Evolutionary conservation across 1,140 invertebrate genomes (phyloP).

Genomic region (Cyclargus thomasi): DNA sequence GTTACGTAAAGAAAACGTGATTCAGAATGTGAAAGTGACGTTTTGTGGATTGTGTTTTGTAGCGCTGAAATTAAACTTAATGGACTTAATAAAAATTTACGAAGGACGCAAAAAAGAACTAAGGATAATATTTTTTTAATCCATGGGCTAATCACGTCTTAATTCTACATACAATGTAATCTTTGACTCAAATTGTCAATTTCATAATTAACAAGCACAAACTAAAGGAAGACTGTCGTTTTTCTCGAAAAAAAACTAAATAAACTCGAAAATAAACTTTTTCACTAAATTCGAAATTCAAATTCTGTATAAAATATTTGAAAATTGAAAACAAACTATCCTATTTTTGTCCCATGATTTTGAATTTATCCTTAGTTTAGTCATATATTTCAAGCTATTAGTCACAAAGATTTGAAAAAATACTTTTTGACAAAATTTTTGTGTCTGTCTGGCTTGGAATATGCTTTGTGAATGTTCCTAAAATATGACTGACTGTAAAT

Average conservation of each 20-base stretch:
- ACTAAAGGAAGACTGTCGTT: too few relatives aligned
- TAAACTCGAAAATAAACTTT: too few relatives aligned
- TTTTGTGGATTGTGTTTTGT: neutral
- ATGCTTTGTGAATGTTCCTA: constrained; percentile 49
- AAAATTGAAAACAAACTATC: too few relatives aligned
- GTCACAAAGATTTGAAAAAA: too few relatives aligned
- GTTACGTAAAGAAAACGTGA: too few relatives aligned
- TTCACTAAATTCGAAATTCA: too few relatives aligned
- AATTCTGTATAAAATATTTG: too few relatives aligned
- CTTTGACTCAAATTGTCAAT: neutral
- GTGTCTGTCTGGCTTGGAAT: too few relatives aligned
- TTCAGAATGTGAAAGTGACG: too few relatives aligned
- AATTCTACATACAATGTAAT: neutral
- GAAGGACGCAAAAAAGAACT: neutral
- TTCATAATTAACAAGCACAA: too few relatives aligned
- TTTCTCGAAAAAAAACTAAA: too few relatives aligned
- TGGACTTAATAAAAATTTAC: neutral
- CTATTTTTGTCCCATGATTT: constrained; percentile 24
- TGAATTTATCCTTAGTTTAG: constrained; percentile 18
- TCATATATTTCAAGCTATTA: neutral
- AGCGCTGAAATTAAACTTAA: neutral
- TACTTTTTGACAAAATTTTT: too few relatives aligned
- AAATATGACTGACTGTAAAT: constrained; percentile 58
- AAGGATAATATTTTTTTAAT: neutral
- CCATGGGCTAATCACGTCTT: neutral